A percentile compares a stretch with the other conserved stretches of the same genome.
These are phyloP conservation scores for Sphaerodactylus townsendi DNA, from an alignment of 2,113 vertebrate genomes.

Conservation along the genomic window DNA sequence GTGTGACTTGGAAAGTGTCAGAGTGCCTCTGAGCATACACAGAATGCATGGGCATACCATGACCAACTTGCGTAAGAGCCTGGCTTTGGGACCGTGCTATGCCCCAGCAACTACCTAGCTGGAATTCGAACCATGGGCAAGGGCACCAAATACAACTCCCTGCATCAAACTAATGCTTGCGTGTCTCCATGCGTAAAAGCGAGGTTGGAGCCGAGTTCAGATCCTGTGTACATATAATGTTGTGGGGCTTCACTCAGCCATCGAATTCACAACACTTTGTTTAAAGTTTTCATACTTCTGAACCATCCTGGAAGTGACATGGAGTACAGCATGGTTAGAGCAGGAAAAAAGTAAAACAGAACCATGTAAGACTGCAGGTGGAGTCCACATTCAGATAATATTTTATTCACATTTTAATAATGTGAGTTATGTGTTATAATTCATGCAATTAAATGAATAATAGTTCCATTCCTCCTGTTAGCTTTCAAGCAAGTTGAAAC, in stretches of 20 bases:
- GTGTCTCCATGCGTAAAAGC: background rate
- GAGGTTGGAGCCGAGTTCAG: too few species aligned
- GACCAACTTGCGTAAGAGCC: too few species aligned
- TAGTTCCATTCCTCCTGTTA: too few species aligned
- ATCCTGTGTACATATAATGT: background rate
- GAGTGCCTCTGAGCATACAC: background rate
- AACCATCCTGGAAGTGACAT: background rate
- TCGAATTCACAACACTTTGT: too few species aligned
- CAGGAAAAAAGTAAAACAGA: background rate
- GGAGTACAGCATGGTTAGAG: background rate
- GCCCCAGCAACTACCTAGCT: background rate
- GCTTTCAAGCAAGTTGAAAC: too few species aligned
- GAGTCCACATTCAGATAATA: background rate
- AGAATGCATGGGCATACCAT: background rate
- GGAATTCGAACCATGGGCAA: background rate
- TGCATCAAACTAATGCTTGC: background rate
- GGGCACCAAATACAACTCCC: background rate
- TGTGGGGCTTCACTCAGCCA: too few species aligned
- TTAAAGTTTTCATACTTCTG: background rate
- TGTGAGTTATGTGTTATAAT: too few species aligned
- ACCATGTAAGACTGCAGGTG: background rate
- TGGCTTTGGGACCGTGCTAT: too few species aligned
- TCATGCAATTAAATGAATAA: too few species aligned
- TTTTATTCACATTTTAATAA: background rate
- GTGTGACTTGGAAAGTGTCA: background rate